Conservation (phyloP, 23 tunicate species). For the Corella eumyota region DNA sequence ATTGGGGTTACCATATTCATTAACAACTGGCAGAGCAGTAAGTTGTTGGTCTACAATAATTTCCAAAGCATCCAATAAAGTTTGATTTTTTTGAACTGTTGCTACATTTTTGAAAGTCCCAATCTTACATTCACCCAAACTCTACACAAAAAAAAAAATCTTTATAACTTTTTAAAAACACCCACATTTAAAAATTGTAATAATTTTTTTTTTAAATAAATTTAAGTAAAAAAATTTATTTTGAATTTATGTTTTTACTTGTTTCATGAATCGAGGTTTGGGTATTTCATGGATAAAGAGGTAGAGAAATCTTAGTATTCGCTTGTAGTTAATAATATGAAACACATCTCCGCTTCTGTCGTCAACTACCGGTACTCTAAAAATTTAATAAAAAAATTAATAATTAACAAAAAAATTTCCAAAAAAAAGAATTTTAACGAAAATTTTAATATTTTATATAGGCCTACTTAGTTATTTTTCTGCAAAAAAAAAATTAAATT, state of each 20-base stretch:
- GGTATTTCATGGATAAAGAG: slow-evolving; percentile 83
- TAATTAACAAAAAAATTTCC: background rate
- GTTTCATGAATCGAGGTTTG: slow-evolving; percentile 41
- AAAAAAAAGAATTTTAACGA: background rate
- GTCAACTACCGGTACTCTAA: slow-evolving; percentile 61
- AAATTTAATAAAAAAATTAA: background rate
- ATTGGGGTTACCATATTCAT: slow-evolving; percentile 27
- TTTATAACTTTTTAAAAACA: background rate
- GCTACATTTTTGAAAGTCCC: slow-evolving; percentile 48
- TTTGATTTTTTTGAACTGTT: slow-evolving; percentile 24
- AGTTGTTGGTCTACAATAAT: slow-evolving; percentile 22
- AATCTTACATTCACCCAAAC: slow-evolving; percentile 23
- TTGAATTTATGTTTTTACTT: slow-evolving; percentile 21
- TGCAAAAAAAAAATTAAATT: too few species aligned
- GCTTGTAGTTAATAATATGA: slow-evolving; percentile 65
- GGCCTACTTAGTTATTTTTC: too few species aligned
- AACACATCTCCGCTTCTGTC: slow-evolving; percentile 59
- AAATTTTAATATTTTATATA: too few species aligned
- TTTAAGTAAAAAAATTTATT: background rate
- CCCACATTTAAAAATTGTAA: background rate
- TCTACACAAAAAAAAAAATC: slow-evolving; percentile 37
- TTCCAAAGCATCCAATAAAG: slow-evolving; percentile 50
- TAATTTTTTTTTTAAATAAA: background rate
- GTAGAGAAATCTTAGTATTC: slow-evolving; percentile 71
- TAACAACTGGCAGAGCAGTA: slow-evolving; percentile 51